phyloP scores from a whole-genome alignment of 2,797 vertebrate species.

The Pipistrellus kuhlii region DNA sequence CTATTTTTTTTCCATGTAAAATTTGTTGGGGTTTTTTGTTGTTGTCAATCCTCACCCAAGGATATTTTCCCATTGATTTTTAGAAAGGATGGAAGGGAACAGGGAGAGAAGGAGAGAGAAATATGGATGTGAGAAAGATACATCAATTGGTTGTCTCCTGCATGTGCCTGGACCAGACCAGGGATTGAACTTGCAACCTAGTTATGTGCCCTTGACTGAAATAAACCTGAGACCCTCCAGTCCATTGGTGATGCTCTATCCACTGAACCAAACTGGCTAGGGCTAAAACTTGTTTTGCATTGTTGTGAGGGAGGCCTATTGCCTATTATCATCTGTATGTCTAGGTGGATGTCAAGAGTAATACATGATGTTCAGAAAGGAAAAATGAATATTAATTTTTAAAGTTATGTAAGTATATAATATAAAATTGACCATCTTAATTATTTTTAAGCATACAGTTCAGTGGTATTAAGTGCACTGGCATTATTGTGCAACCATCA shows the following conservation, averaged over 20 bases:
- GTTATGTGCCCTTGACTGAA: too few relatives aligned
- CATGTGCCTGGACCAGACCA: too few relatives aligned
- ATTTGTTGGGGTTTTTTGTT: neutral
- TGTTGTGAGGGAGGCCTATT: neutral
- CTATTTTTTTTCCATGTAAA: neutral
- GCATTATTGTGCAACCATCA: neutral
- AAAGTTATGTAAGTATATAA: neutral
- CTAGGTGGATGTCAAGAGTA: neutral
- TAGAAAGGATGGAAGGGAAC: too few relatives aligned
- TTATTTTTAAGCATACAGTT: neutral
- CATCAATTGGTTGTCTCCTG: too few relatives aligned
- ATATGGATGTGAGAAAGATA: too few relatives aligned
- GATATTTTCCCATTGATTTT: too few relatives aligned
- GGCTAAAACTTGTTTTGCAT: neutral
- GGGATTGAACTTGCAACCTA: too few relatives aligned
- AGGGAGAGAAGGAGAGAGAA: too few relatives aligned
- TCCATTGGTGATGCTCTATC: too few relatives aligned
- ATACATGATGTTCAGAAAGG: neutral
- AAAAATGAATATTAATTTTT: constrained; percentile 40
- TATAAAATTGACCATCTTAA: neutral
- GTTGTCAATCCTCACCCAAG: too few relatives aligned
- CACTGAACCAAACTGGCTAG: too few relatives aligned
- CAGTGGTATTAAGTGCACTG: neutral
- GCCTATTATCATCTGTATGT: neutral
- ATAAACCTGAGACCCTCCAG: too few relatives aligned